Conservation (phyloP, 2,797 vertebrate species). For the Poliocrania exsul region DNA sequence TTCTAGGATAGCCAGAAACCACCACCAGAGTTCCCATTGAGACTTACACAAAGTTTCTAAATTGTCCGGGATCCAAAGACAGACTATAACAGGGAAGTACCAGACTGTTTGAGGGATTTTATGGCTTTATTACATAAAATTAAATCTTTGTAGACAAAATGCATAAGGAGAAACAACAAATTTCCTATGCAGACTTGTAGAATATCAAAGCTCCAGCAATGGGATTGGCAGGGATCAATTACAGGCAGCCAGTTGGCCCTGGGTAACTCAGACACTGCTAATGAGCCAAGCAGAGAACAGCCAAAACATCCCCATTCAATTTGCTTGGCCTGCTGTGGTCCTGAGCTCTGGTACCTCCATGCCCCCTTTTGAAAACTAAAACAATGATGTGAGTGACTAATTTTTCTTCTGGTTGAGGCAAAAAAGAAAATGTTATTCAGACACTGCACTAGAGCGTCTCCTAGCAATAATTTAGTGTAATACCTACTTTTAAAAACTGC, state of each 20-base stretch:
- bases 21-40: not conserved
- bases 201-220: not conserved
- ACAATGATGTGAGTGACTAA: not conserved
- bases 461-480: not conserved
- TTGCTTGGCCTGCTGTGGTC: not conserved
- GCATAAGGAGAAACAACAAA: not conserved
- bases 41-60: not conserved
- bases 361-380: not conserved
- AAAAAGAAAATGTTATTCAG: not conserved
- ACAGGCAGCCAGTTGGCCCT: not conserved
- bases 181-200: not conserved
- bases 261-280: not conserved
- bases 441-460: not conserved
- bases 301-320: not conserved
- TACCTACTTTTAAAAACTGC: not conserved
- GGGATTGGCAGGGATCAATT: not conserved
- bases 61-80: not conserved
- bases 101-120: not conserved
- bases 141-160: not conserved
- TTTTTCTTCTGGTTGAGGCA: not conserved
- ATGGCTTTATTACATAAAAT: not conserved
- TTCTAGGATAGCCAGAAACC: not conserved
- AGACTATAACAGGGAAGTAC: not conserved
- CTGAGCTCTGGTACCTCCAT: not conserved
- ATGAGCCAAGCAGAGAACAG: not conserved